phyloP scores from a whole-genome alignment of 2,797 vertebrate genomes.

The Falco cherrug region DNA sequence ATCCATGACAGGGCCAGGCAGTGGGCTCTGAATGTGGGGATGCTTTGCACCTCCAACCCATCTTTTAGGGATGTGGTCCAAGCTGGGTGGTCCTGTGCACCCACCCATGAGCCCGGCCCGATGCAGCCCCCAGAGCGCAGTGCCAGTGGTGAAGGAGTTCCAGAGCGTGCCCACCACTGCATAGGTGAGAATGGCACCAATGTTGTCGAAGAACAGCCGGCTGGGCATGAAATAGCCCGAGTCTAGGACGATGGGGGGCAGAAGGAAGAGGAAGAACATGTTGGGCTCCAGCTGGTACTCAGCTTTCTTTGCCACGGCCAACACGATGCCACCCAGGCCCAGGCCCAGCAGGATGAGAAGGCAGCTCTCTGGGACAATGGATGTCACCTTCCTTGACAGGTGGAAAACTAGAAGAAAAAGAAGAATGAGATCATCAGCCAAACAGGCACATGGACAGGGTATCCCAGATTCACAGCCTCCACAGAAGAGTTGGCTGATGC shows the following conservation, averaged over 20 bases:
- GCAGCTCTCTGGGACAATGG: constrained; percentile 91
- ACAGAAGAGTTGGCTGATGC: neutral
- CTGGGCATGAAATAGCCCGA: constrained; percentile 97
- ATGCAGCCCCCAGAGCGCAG: constrained; percentile 88
- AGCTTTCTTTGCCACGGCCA: constrained; percentile 91
- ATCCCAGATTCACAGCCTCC: neutral
- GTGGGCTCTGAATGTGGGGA: neutral
- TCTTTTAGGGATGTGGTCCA: neutral
- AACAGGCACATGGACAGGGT: neutral
- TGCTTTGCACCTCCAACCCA: neutral
- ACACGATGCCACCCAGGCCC: constrained; percentile 89
- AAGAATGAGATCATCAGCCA: constrained; percentile 3
- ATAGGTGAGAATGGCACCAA: constrained; percentile 92
- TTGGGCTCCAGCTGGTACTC: constrained; percentile 93
- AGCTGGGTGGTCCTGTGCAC: constrained; percentile 19
- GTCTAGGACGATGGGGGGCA: constrained; percentile 94
- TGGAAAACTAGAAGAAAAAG: constrained; percentile 87
- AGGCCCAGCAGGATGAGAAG: constrained; percentile 93
- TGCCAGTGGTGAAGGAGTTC: constrained; percentile 92
- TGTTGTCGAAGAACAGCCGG: constrained; percentile 93
- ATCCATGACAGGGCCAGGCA: neutral
- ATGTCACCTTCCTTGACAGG: constrained; percentile 92
- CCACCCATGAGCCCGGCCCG: constrained; percentile 87
- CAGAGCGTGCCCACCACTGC: constrained; percentile 94
- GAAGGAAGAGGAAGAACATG: constrained; percentile 95